Evolutionary conservation across 2,888 invertebrate species (phyloP).

Genomic region (Phytoseiulus persimilis): DNA sequence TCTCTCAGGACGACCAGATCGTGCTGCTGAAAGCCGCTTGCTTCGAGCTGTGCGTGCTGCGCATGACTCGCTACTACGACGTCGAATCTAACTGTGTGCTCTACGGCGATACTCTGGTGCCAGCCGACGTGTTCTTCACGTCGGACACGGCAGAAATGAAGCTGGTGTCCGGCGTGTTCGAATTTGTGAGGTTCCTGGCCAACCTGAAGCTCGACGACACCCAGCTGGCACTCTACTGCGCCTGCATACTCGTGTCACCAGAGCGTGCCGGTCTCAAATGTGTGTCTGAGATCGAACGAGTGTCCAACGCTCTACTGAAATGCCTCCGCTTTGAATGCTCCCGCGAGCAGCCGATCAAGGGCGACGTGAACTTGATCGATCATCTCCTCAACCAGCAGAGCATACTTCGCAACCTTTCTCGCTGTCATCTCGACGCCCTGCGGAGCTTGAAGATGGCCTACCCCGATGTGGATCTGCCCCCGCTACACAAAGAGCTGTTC

Average conservation of each 20-base stretch:
- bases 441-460: constrained; percentile 83
- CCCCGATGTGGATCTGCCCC: constrained; percentile 88
- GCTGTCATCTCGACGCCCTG: constrained; percentile 85
- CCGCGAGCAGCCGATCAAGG: constrained; percentile 83
- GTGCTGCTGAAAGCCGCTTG: constrained; percentile 91
- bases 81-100: constrained; percentile 78
- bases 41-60: constrained; percentile 89
- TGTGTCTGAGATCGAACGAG: constrained; percentile 77
- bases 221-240: constrained; percentile 90
- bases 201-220: constrained; percentile 88
- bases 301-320: constrained; percentile 83
- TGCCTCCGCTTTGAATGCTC: constrained; percentile 76
- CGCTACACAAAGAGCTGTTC: constrained; percentile 94
- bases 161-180: constrained; percentile 79
- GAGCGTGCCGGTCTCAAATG: constrained; percentile 90
- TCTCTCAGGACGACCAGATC: constrained; percentile 96
- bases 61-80: constrained; percentile 88
- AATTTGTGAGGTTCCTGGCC: constrained; percentile 82
- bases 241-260: constrained; percentile 83
- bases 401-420: constrained; percentile 78
- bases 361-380: constrained; percentile 83
- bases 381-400: constrained; percentile 81
- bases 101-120: constrained; percentile 83
- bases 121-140: constrained; percentile 73
- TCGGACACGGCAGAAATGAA: constrained; percentile 76